Evolutionary conservation across 2,113 vertebrate genomes (phyloP).

Genomic region (Trichechus manatus): DNA sequence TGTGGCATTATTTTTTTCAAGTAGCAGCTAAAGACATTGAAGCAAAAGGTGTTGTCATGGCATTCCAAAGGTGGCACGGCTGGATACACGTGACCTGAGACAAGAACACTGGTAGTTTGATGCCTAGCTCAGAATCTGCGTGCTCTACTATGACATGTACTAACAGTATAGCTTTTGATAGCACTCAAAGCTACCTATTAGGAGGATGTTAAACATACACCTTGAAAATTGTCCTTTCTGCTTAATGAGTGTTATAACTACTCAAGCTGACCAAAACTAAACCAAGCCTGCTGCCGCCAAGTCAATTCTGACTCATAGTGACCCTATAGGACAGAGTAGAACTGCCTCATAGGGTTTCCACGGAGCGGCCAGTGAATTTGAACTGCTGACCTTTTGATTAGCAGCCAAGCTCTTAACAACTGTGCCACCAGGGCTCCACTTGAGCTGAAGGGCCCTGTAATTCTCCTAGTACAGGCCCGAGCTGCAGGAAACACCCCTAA

Average conservation of each 20-base stretch:
- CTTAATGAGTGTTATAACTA: background rate
- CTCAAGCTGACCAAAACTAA: background rate
- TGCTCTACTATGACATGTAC: background rate
- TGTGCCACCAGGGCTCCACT: background rate
- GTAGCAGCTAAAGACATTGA: background rate
- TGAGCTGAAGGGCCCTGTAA: background rate
- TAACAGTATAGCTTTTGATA: accelerated
- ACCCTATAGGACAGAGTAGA: no score
- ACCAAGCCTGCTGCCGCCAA: no score
- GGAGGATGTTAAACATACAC: background rate
- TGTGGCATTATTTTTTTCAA: background rate
- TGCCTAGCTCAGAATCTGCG: background rate
- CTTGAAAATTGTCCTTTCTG: background rate
- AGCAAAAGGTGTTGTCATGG: background rate
- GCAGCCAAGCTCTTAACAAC: no score
- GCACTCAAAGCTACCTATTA: background rate
- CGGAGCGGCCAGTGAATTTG: no score
- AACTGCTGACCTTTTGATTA: no score
- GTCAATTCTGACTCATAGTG: no score
- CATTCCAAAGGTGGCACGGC: background rate
- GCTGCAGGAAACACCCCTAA: background rate
- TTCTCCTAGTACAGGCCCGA: background rate
- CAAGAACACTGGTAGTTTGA: background rate
- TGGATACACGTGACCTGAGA: background rate
- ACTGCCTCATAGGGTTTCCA: no score